Evolutionary conservation across 2,113 vertebrate genomes (phyloP).

Genomic region (Theristicus caerulescens): DNA sequence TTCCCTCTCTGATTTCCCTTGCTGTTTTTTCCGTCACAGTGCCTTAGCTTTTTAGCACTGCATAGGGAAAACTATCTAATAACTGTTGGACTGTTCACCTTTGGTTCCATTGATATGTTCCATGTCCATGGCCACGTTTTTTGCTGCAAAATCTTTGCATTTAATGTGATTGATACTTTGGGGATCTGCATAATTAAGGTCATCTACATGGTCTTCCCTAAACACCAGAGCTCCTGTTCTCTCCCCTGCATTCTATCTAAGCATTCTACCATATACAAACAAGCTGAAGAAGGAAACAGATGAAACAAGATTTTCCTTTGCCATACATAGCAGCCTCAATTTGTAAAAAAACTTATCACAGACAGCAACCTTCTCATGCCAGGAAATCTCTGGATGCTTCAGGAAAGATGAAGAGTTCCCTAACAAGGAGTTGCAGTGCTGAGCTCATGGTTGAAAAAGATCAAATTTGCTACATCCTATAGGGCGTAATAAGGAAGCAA

Average conservation of each 20-base stretch:
- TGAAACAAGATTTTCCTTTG: not conserved
- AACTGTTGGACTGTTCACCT: not conserved
- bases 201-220: not conserved
- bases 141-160: not conserved
- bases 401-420: not conserved
- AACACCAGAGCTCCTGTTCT: not conserved
- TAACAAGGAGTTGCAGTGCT: not conserved
- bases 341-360: not conserved
- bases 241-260: not conserved
- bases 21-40: not conserved
- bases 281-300: not conserved
- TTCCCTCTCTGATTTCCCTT: not conserved
- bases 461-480: not conserved
- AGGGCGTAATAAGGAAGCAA: not conserved
- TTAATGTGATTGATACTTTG: not conserved
- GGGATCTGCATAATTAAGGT: conserved; percentile 18
- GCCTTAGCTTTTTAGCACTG: not conserved
- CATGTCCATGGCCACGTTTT: not conserved
- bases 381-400: not conserved
- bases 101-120: not conserved
- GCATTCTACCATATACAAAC: not conserved
- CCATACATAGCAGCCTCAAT: not conserved
- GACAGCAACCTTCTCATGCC: not conserved
- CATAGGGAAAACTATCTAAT: not conserved
- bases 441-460: not conserved